Base-by-base conservation (phyloP, 2,113 vertebrate species). In the Corvus cornix region DNA sequence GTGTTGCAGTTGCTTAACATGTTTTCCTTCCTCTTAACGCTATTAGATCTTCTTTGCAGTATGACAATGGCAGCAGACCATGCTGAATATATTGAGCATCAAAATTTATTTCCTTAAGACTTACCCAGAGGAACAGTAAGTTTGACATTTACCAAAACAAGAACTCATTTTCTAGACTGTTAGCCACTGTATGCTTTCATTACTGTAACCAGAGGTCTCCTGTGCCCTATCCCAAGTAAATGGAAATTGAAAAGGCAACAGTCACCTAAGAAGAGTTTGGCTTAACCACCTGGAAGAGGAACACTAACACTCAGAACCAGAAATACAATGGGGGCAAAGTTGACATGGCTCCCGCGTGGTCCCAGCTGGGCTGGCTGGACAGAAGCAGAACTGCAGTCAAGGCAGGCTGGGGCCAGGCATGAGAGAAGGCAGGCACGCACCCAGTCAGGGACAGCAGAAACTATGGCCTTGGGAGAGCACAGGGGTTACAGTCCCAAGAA, bases 111-210 rank as follows among this genome's bases (percentile, higher is more conserved):
- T 94, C 51, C 48, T 56, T 44, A 78, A 75, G 16, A 43, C 18
- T 79, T 91, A 84, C 44, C 44, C 16, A 2, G 52, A 75, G 62
- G 69, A 96, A 35, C 26, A 41, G 33, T 43, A 72, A 63, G 27
- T 93, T 72, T 93, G 52, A 89, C 49, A 78, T 91, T 78, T 72
- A 82, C 48, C 56, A 75, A 84, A 93, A 82, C 52, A 87, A 75
- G 35, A 94, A 78, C 35, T 78, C 39, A 72, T 93, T 95, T 94
- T 91, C 64, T 68, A 60, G 52, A 68, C 60, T 64, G 22, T 56
- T 93, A 72, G 62, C 26, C 51, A 58, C 59, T 46, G 16, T 51
- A 89, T 20, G 46, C 49, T 90, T 93, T 28, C 49, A 55, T 69
- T 64, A 73, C 67, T n/a, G 21, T 18, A 90, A 76, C 39, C 68